Base-by-base conservation (phyloP, 2,113 vertebrate genomes). In the Ciconia stormi region DNA sequence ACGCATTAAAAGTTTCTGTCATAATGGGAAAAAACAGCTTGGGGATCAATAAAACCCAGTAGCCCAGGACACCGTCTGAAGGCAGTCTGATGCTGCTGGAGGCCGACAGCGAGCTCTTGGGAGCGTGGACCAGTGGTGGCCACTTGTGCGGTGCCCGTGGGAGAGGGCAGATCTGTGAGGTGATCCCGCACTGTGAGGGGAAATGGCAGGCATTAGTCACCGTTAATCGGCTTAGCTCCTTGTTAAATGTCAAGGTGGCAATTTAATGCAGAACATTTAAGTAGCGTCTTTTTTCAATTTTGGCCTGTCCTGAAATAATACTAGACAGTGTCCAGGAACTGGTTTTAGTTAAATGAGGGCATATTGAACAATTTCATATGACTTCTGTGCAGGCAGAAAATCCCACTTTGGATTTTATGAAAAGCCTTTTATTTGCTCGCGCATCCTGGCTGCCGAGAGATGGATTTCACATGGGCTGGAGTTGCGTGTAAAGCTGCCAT, bases 41-140 rank as follows among this genome's bases (percentile, higher is more conserved):
- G 0, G 15, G 47, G 27, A 13, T 56, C 0, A 4, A 6, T 73
- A 16, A 38, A 53, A 29, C 8, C 36, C 1, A 3, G 9, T 19
- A 29, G 46, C 11, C 40, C 2, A 0, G 49, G 58, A 56, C 20
- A 10, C 7, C 0, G 5, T 40, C 27, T 12, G 27, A 49, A 52
- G 26, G 40, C 8, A n/a, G 71, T 5, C 10, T 42, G 62, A 16
- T 0, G 13, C 25, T 19, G 44, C 11, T 2, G 8, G 56, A 18
- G 61, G n/a, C 56, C 1, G 4, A 7, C 22, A 20, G 36, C 0
- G 6, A 50, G 70, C 27, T 49, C 56, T 53, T 0, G 5, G 69
- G 32, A 26, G 53, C 1, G 0, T 7, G 40, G 84, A 3, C 63
- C 3, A 2, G 44, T 20, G 52, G n/a, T 79, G 81, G 44, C 38